Conservation (phyloP, 2,888 invertebrate genomes). For the Drosophila colorata region DNA sequence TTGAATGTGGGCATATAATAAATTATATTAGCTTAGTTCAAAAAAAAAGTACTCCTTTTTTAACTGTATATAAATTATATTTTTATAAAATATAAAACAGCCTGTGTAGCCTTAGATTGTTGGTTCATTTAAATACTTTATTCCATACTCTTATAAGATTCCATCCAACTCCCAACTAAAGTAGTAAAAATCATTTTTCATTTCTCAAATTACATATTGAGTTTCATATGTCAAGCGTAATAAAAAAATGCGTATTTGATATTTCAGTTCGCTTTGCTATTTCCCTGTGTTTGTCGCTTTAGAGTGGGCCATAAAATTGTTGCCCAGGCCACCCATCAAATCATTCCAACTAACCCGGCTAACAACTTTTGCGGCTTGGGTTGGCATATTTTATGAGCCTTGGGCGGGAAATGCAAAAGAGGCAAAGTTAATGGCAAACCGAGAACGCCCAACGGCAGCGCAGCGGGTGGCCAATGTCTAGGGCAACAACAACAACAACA, state of each 20-base stretch:
- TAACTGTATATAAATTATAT: too few relatives aligned
- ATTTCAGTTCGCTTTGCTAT: slow-evolving; percentile 6
- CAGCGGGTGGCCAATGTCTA: slow-evolving; percentile 23
- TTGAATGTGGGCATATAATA: too few relatives aligned
- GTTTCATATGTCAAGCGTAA: slow-evolving; percentile 17
- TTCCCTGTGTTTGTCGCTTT: slow-evolving; percentile 34
- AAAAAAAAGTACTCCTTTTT: too few relatives aligned
- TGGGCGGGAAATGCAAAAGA: slow-evolving; percentile 39
- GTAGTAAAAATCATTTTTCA: slow-evolving; percentile 20
- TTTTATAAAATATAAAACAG: too few relatives aligned
- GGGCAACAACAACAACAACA: neutral
- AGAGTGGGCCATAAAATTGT: slow-evolving; percentile 38
- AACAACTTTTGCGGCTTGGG: slow-evolving; percentile 57
- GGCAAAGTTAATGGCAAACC: slow-evolving; percentile 40
- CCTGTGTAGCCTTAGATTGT: too few relatives aligned
- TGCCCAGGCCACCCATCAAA: slow-evolving; percentile 22
- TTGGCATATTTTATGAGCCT: slow-evolving; percentile 65
- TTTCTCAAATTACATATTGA: slow-evolving; percentile 21
- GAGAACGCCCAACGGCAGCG: slow-evolving; percentile 3
- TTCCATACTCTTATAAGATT: neutral
- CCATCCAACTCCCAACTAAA: neutral
- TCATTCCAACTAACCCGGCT: slow-evolving; percentile 25
- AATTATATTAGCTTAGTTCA: too few relatives aligned
- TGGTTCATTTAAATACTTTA: neutral
- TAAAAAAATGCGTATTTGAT: slow-evolving; percentile 43